These are phyloP conservation scores for Nettapus auritus DNA, from an alignment of 2,113 vertebrate species.

Conservation along the genomic window DNA sequence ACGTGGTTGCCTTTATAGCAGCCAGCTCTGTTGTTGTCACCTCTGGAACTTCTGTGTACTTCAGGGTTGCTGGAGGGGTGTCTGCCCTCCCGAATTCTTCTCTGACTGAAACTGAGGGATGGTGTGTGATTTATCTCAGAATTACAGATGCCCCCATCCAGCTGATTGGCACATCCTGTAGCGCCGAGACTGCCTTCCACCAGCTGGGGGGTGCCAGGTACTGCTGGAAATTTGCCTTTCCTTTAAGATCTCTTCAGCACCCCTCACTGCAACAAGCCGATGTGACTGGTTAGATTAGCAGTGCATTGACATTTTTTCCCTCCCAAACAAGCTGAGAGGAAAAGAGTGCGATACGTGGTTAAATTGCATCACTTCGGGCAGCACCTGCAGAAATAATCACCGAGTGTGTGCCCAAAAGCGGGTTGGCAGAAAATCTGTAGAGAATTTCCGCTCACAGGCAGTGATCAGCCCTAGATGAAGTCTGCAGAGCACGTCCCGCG, in stretches of 20 bases:
- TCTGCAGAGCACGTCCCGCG: background rate
- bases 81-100: background rate
- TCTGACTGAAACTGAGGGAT: background rate
- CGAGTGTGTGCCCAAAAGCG: background rate
- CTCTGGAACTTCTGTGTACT: background rate
- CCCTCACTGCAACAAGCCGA: background rate
- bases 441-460: background rate
- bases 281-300: background rate
- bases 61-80: background rate
- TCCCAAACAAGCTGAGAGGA: background rate
- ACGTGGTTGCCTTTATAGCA: background rate
- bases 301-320: background rate
- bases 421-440: background rate
- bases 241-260: background rate
- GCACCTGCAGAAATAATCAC: background rate
- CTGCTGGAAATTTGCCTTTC: background rate
- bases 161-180: background rate
- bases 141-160: background rate
- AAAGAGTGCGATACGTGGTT: background rate
- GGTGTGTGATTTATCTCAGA: background rate
- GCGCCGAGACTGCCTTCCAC: background rate
- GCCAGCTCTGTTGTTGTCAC: background rate
- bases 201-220: background rate
- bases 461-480: background rate
- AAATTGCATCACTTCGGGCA: background rate